Base-by-base conservation (phyloP, 1,140 invertebrate species). In the Sitobion miscanthi region DNA sequence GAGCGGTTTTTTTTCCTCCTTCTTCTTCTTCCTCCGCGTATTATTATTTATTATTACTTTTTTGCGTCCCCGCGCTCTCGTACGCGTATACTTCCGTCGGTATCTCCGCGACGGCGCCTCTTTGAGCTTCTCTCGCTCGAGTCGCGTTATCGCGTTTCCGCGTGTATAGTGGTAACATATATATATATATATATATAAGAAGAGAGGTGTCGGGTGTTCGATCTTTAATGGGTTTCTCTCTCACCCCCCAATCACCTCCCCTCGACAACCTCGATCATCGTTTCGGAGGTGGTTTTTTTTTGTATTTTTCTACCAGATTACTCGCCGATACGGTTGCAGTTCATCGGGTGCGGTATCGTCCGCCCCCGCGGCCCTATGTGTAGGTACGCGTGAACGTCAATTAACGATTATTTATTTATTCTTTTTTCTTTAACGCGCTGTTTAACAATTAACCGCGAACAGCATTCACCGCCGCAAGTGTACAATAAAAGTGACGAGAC, bases 161-260 rank as follows among this genome's bases (percentile, higher is more conserved):
- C 9, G 38, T 25, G 42, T 85, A 23, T 9, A 21, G 38, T 42
- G 20, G 52, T 54, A 23, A 9, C 42, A 30, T 25, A 85, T 1
- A 11, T 8, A 1, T 38, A 38, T 38, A 38, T 38, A 38, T 38
- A 38, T 38, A 42, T 38, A 83, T 42, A 49, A 49, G 6, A 35
- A n/a, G 47, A 49, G 25, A 69, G 54, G 54, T 69, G 89, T 90
- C 89, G 57, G 54, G 38, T 90, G 89, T 90, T 90, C 89, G 89
- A 90, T 90, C 89, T 90, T 69, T 90, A 90, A 90, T 69, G 89
- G 89, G 89, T 90, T 90, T 89, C 47, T 89, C n/a, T 86, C n/a
- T 47, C 14, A n/a, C 1, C 14, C 17, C 2, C 20, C 8, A 25
- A 9, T 21, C 20, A 23, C 2, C 38, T 14, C 4, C 25, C 57